Base-by-base conservation (phyloP, 2,797 vertebrate genomes). In the Mionectes olivaceus region DNA sequence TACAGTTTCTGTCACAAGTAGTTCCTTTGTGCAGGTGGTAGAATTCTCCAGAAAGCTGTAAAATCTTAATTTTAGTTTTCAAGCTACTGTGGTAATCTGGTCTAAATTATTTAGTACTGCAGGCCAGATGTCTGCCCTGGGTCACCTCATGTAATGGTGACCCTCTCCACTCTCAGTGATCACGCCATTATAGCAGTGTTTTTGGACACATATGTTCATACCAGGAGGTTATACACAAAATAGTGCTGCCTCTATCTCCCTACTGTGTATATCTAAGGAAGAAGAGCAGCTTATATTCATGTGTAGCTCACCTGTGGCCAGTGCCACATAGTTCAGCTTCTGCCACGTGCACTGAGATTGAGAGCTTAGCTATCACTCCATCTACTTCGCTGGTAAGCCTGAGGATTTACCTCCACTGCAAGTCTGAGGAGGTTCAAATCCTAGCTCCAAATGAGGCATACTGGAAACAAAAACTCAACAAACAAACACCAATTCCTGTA, bases 51-150 rank as follows among this genome's bases (percentile, higher is more conserved):
- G 43, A 85, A 85, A 55, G 25, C 14, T 71, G 19, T 65, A 7
- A 78, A 64, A 25, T 52, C 30, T 80, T 79, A 33, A 57, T 39
- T 90, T 80, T 28, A n/a, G 16, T 92, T 93, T 87, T 83, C 60
- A 80, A 75, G 24, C 9, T 49, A 16, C 59, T 50, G 19, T n/a
- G 52, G 23, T 79, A 79, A 73, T 16, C 12, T 68, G n/a, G 8
- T 57, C 19, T 68, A 68, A 76, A 55, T 61, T 57, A 27, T 59
- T 69, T 43, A 37, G 46, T 75, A 32, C 19, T 65, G 35, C 53
- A 88, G 43, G 50, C 63, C 50, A 68, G 76, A 22, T 59, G 74
- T 2, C 10, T 21, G 23, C 49, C 82, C 81, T 87, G 55, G 28
- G 23, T 67, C 41, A 81, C 43, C 28, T 67, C 2, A 0, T 6